phyloP scores from a whole-genome alignment of 2,888 invertebrate genomes.

The Nemotelus pantherinus region DNA sequence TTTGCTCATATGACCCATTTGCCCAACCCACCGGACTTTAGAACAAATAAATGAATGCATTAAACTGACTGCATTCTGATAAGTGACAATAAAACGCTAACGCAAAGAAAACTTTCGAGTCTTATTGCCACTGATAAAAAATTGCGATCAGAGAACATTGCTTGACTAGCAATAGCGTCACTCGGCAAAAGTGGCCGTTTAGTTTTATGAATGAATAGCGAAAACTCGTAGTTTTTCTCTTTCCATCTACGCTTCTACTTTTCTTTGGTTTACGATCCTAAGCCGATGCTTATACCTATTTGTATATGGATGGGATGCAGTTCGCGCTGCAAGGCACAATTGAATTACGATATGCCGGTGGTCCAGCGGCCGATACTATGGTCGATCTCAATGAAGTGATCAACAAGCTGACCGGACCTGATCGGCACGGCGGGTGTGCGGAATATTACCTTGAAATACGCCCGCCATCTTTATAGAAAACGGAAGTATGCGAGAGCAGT shows the following conservation, averaged over 20 bases:
- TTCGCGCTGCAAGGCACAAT: not conserved
- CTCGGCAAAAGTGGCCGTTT: constrained; percentile 19
- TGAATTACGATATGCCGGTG: not conserved
- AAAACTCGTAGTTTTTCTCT: constrained; percentile 30
- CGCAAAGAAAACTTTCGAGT: too few relatives aligned
- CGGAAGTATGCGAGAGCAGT: constrained; percentile 39
- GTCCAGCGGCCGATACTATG: constrained; percentile 5
- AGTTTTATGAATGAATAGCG: constrained; percentile 43
- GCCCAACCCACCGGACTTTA: too few relatives aligned
- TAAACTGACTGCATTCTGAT: too few relatives aligned
- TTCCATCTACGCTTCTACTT: constrained; percentile 33
- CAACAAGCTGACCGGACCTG: not conserved
- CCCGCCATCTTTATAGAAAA: constrained; percentile 37
- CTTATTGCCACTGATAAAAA: too few relatives aligned
- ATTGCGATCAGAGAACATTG: too few relatives aligned
- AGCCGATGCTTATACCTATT: not conserved
- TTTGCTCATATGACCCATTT: too few relatives aligned
- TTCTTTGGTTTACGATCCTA: constrained; percentile 6
- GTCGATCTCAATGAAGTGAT: not conserved
- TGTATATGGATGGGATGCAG: not conserved
- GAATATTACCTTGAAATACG: not conserved
- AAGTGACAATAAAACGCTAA: too few relatives aligned
- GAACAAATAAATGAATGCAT: too few relatives aligned
- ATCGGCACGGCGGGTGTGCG: not conserved
- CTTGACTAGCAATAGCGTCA: constrained; percentile 5